Conservation (phyloP, 92 coral and sea anemone species). For the Porites cylindrica region DNA sequence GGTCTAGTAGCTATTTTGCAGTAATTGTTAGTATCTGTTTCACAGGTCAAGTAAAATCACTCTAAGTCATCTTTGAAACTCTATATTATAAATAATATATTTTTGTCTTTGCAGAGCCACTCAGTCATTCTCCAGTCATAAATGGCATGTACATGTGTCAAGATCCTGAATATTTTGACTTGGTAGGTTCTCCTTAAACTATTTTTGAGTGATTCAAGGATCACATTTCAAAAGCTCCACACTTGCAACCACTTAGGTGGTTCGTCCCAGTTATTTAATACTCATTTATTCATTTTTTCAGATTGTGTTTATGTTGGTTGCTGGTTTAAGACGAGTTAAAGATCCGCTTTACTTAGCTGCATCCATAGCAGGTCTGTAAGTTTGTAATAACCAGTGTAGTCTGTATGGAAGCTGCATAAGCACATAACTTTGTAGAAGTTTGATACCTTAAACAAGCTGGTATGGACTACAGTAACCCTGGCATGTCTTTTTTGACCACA, state of each 20-base stretch:
- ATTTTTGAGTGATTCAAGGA: neutral
- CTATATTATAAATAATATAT: too few relatives aligned
- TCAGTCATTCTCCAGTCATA: neutral
- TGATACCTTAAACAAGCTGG: too few relatives aligned
- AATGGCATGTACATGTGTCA: neutral
- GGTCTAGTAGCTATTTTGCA: too few relatives aligned
- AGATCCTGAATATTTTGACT: neutral
- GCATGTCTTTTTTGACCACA: too few relatives aligned
- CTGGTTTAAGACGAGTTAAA: constrained; percentile 95
- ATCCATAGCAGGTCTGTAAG: constrained; percentile 79
- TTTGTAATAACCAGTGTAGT: neutral
- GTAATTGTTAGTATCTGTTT: too few relatives aligned
- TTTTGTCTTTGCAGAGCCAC: neutral
- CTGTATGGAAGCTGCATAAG: too few relatives aligned
- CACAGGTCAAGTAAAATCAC: too few relatives aligned
- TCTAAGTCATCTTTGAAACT: too few relatives aligned
- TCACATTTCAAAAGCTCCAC: neutral
- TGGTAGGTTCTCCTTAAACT: neutral
- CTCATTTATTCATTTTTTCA: constrained; percentile 1
- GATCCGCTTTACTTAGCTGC: constrained; percentile 84
- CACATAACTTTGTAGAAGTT: neutral
- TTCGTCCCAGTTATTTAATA: neutral
- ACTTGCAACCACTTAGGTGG: neutral
- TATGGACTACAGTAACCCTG: too few relatives aligned
- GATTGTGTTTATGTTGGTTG: constrained; percentile 86